Percentiles rank a stretch among this genome's conserved stretches.
phyloP scores from a whole-genome alignment of 1,140 invertebrate species.

The Drosophila persimilis region DNA sequence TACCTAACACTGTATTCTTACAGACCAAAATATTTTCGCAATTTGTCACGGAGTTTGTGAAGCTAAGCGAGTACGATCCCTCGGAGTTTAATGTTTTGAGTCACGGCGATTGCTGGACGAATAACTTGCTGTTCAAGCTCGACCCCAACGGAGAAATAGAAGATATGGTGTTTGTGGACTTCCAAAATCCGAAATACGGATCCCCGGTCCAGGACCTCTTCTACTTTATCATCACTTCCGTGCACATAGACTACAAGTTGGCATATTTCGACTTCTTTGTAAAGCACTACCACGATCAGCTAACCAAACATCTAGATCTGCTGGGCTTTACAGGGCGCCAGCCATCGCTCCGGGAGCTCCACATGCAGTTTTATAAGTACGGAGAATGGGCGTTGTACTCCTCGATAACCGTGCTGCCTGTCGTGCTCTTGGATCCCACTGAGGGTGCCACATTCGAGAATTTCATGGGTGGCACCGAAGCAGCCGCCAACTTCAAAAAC shows the following conservation, averaged over 20 bases:
- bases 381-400: constrained; percentile 44
- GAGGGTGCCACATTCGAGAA: constrained; percentile 63
- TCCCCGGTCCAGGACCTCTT: constrained; percentile 57
- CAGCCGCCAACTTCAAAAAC: constrained; percentile 47
- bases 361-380: constrained; percentile 59
- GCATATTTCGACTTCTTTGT: constrained; percentile 68
- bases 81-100: constrained; percentile 85
- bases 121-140: constrained; percentile 86
- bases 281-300: constrained; percentile 65
- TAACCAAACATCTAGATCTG: constrained; percentile 58
- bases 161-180: constrained; percentile 71
- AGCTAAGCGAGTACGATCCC: constrained; percentile 46
- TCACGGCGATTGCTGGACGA: constrained; percentile 88
- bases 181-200: constrained; percentile 65
- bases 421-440: constrained; percentile 62
- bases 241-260: constrained; percentile 63
- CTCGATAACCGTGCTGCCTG: constrained; percentile 50
- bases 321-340: constrained; percentile 49
- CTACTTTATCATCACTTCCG: constrained; percentile 67
- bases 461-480: constrained; percentile 40
- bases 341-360: constrained; percentile 55
- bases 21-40: no score
- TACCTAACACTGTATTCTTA: no score
- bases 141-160: constrained; percentile 67
- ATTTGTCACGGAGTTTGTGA: constrained; percentile 12